A percentile compares a stretch with the other conserved stretches of the same genome.
These are phyloP conservation scores for Lepus europaeus DNA, from an alignment of 2,113 vertebrate species.

Conservation along the genomic window DNA sequence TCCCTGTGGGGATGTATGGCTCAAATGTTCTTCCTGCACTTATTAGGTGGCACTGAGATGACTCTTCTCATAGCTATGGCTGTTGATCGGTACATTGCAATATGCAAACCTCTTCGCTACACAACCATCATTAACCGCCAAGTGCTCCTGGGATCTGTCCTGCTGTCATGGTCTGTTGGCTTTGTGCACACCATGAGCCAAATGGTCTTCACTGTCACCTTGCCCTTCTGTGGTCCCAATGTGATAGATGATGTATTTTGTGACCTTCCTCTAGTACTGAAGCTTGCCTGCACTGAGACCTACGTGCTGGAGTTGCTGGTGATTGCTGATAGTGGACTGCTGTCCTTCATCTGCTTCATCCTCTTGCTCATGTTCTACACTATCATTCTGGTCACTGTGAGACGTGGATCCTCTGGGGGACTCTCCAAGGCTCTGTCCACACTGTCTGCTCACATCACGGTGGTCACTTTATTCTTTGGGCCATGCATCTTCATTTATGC, in stretches of 20 bases:
- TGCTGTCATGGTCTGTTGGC: conserved; percentile 46
- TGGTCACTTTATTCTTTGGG: conserved; percentile 68
- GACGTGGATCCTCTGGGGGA: neutral
- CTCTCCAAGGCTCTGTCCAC: conserved; percentile 73
- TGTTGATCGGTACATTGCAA: conserved; percentile 68
- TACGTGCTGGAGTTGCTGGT: conserved; percentile 71
- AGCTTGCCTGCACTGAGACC: conserved; percentile 63
- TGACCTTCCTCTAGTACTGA: conserved; percentile 65
- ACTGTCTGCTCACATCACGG: conserved; percentile 56
- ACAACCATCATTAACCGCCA: conserved; percentile 47
- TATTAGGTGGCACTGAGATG: conserved; percentile 69
- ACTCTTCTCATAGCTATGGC: conserved; percentile 68
- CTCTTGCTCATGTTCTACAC: conserved; percentile 67
- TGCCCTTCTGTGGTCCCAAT: conserved; percentile 75
- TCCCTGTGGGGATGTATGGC: conserved; percentile 68
- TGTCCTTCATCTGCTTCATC: conserved; percentile 61
- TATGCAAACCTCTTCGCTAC: conserved; percentile 71
- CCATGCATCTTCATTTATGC: conserved; percentile 70
- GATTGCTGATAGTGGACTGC: conserved; percentile 62
- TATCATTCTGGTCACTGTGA: conserved; percentile 67
- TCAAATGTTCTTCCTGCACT: conserved; percentile 75
- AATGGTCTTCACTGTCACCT: conserved; percentile 32
- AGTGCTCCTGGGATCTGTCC: conserved; percentile 34
- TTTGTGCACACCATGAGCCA: conserved; percentile 67
- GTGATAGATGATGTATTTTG: conserved; percentile 71